Evolutionary conservation across 2,113 vertebrate species (phyloP), one percentile per base, ranked within the genome.

Genomic region (Phalacrocorax pelagicus): DNA sequence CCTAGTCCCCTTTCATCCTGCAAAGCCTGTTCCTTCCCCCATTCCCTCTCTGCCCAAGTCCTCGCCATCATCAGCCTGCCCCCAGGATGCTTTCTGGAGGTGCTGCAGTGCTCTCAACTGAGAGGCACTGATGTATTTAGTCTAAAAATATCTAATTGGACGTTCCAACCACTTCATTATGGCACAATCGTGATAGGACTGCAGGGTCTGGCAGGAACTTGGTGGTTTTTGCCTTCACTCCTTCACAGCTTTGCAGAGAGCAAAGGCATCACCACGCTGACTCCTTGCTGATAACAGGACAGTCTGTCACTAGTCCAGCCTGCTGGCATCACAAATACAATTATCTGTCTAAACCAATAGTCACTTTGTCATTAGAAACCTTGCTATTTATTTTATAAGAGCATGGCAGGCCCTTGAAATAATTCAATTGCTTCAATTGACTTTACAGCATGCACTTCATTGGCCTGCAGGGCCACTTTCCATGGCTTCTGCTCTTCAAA

Each of bases 351-450:
- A 26, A 84, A 69, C 29, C 15, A 4, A 92, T 72, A 3, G 0
- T 13, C 75, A 47, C 78, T 62, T 15, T 59, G 54, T 59, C 92
- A 86, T 94, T 77, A 81, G 67, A 63, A 97, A 95, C 90, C 69
- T 97, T 58, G 82, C 49, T 96, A 15, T 94, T 94, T 96, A 66
- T 97, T 95, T 88, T 22, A 61, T 32, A 57, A 32, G 67, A 88
- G 58, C 81, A 71, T 19, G 29, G 82, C 6, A 38, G 79, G 67
- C 69, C 62, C 69, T 57, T 61, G 55, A 63, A 96, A 87, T 93
- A 77, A 91, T 78, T 81, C 54, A 51, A 1, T 81, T 49, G 15
- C 86, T 92, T 20, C 83, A 30, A 66, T 2, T 92, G 81, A 84
- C 87, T 90, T 86, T 70, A 46, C 67, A 72, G 61, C 59, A 13